A percentile compares a stretch with the other conserved stretches of the same genome.
Evolutionary conservation across 2,113 vertebrate genomes (phyloP).

Genomic region (Meriones unguiculatus): DNA sequence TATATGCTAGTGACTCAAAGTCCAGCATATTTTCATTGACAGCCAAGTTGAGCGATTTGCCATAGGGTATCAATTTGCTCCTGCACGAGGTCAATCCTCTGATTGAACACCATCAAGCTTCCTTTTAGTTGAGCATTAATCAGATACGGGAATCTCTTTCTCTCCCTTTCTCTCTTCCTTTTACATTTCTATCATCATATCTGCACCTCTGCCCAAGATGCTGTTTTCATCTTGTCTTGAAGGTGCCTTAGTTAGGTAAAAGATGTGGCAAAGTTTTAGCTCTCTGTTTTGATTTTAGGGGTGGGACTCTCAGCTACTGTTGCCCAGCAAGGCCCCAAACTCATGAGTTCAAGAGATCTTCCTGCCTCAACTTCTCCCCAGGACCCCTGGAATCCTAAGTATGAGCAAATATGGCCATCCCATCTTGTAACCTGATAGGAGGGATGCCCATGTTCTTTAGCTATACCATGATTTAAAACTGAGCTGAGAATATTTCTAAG

Average conservation of each 20-base stretch:
- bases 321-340: background rate
- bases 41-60: too few species aligned
- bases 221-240: background rate
- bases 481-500: background rate
- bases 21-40: too few species aligned
- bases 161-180: too few species aligned
- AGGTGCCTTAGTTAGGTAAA: background rate
- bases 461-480: background rate
- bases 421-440: background rate
- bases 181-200: background rate
- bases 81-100: too few species aligned
- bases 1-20: too few species aligned
- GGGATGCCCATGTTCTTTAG: background rate
- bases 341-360: background rate
- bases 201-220: background rate
- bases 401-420: background rate
- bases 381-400: background rate
- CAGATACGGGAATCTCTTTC: background rate
- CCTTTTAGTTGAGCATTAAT: too few species aligned
- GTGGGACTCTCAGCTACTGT: background rate
- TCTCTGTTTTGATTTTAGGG: background rate
- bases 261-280: background rate
- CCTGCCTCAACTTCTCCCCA: background rate
- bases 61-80: too few species aligned
- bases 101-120: too few species aligned